phyloP scores from a whole-genome alignment of 1,140 invertebrate species.

The Cyclargus thomasi region DNA sequence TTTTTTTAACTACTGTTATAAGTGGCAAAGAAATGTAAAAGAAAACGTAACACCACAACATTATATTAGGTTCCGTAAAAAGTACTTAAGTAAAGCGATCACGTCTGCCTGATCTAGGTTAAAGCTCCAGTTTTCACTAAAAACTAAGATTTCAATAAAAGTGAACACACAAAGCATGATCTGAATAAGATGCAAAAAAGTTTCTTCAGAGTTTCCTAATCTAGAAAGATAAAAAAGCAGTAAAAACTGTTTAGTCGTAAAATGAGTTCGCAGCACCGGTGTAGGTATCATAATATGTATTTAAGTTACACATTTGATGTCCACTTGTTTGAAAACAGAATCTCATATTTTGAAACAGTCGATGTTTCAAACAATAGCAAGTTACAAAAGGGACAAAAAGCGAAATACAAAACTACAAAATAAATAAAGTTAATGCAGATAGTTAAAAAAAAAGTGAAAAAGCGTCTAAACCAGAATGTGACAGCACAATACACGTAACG shows the following conservation, averaged over 20 bases:
- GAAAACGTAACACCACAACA: too few species aligned
- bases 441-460: not conserved
- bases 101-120: not conserved
- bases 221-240: not conserved
- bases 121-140: not conserved
- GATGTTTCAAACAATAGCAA: too few species aligned
- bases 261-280: too few species aligned
- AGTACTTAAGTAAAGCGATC: not conserved
- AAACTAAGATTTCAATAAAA: not conserved
- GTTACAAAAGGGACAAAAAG: too few species aligned
- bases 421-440: not conserved
- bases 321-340: too few species aligned
- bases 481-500: not conserved
- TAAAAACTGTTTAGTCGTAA: too few species aligned
- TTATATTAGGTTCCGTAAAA: not conserved
- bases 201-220: not conserved
- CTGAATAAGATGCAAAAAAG: not conserved
- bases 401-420: too few species aligned
- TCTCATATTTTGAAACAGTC: too few species aligned
- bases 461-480: not conserved
- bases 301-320: too few species aligned
- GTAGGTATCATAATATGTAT: too few species aligned
- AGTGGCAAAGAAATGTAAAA: not conserved
- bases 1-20: not conserved
- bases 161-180: conserved; percentile 1